phyloP scores from a whole-genome alignment of 1,140 invertebrate species.

The Saccostrea echinata region DNA sequence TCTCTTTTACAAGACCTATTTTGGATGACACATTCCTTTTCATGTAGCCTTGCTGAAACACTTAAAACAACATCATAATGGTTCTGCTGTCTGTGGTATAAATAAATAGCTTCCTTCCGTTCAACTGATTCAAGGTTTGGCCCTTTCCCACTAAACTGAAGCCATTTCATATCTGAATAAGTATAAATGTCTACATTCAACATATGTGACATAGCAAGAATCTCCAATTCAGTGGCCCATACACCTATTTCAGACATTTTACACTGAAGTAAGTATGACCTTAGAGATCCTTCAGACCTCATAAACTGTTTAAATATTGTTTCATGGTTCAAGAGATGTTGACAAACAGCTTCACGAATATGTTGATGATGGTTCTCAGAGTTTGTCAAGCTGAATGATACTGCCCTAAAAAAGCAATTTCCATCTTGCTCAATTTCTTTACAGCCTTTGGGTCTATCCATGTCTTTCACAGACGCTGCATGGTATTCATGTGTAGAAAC shows the following conservation, averaged over 20 bases:
- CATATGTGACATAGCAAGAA: constrained; percentile 4
- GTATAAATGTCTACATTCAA: constrained; percentile 14
- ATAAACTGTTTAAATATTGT: not conserved
- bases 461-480: too few species aligned
- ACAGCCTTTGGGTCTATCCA: too few species aligned
- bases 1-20: not conserved
- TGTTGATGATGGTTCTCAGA: not conserved
- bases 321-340: not conserved
- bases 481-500: too few species aligned
- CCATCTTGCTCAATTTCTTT: not conserved
- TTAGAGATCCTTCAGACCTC: not conserved
- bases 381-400: too few species aligned
- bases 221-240: not conserved
- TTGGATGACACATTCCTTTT: not conserved
- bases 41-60: not conserved
- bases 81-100: not conserved
- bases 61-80: not conserved
- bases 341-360: not conserved
- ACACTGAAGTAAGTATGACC: not conserved
- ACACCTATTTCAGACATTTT: not conserved
- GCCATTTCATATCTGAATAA: not conserved
- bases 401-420: too few species aligned
- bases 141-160: not conserved
- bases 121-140: not conserved
- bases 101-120: not conserved